Conservation (phyloP, 1,140 invertebrate species). For the Cydia fagiglandana region DNA sequence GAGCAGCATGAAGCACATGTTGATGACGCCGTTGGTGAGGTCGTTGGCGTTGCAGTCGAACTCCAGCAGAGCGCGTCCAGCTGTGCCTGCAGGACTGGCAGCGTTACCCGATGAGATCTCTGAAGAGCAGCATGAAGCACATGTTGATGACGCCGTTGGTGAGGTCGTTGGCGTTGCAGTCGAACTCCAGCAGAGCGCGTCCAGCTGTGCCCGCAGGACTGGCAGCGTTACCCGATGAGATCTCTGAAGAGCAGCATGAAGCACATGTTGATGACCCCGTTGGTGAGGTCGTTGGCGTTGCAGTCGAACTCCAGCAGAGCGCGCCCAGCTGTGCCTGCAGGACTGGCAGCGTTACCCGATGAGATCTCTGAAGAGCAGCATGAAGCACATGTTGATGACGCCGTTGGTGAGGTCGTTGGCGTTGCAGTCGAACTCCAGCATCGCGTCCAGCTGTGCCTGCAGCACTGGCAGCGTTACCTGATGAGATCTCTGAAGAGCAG, state of each 20-base stretch:
- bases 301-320: constrained; percentile 98
- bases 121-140: constrained; percentile 98
- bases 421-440: constrained; percentile 98
- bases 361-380: constrained; percentile 98
- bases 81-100: constrained; percentile 89
- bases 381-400: constrained; percentile 99
- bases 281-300: constrained; percentile 96
- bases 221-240: constrained; percentile 84
- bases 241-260: constrained; percentile 99
- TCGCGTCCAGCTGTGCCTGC: constrained; percentile 95
- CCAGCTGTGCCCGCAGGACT: constrained; percentile 93
- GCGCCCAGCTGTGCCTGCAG: constrained; percentile 97
- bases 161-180: constrained; percentile 97
- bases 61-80: constrained; percentile 96
- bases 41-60: constrained; percentile 99
- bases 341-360: constrained; percentile 80
- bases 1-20: constrained; percentile 98
- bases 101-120: constrained; percentile 91
- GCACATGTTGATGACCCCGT: constrained; percentile 98
- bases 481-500: constrained; percentile 99
- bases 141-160: constrained; percentile 99
- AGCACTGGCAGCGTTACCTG: constrained; percentile 80
- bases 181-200: constrained; percentile 98
- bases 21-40: constrained; percentile 98
- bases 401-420: constrained; percentile 98